These are phyloP conservation scores for Drosophila hydei DNA, from an alignment of 1,140 invertebrate species.

Conservation along the genomic window DNA sequence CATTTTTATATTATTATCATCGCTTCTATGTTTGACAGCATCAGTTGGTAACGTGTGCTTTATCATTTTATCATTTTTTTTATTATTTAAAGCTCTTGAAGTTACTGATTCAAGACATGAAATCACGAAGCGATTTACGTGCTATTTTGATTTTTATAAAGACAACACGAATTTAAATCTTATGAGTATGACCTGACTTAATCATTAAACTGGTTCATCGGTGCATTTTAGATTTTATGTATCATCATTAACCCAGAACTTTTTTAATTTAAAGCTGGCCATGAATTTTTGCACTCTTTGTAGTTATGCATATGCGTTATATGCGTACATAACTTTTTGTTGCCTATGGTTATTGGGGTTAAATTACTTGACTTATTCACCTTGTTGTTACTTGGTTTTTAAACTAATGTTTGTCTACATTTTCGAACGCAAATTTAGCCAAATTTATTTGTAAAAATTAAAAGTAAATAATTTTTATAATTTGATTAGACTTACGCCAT, in stretches of 20 bases:
- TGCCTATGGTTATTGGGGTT: too few species aligned
- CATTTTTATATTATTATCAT: conserved; percentile 15
- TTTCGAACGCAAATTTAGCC: too few species aligned
- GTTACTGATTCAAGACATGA: not conserved
- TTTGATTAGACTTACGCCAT: too few species aligned
- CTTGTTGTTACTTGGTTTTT: not conserved
- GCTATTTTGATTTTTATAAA: conserved; percentile 27
- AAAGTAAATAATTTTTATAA: too few species aligned
- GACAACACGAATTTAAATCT: conserved; percentile 2
- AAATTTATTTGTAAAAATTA: too few species aligned
- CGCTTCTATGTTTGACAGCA: not conserved
- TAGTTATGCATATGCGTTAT: too few species aligned
- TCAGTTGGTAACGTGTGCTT: not conserved
- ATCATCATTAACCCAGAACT: conserved; percentile 25
- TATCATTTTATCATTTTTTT: conserved; percentile 17
- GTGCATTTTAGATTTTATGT: not conserved
- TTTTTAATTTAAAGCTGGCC: too few species aligned
- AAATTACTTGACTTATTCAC: too few species aligned
- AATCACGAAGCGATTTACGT: conserved; percentile 31
- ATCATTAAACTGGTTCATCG: conserved; percentile 1
- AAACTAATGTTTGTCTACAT: too few species aligned
- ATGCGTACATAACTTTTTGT: too few species aligned
- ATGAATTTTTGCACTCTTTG: too few species aligned
- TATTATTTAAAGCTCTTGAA: conserved; percentile 1
- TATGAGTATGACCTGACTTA: conserved; percentile 23